Evolutionary conservation across 2,797 vertebrate species (phyloP).

Genomic region (Chiroxiphia lanceolata): DNA sequence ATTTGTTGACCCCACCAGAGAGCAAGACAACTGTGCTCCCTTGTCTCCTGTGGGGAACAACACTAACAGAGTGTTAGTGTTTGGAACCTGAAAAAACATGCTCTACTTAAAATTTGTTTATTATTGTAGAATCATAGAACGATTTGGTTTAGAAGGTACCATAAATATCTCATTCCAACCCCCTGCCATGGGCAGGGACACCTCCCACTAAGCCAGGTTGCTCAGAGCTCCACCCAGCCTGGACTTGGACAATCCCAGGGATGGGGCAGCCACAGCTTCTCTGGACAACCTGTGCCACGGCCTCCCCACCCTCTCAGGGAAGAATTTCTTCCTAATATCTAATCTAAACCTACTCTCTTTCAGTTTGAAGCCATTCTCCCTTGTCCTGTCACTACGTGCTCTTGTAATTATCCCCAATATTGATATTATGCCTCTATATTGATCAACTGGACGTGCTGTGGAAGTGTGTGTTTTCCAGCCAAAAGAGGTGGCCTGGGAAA

Average conservation of each 20-base stretch:
- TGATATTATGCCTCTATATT: not conserved
- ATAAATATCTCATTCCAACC: not conserved
- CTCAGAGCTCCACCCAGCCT: accelerated
- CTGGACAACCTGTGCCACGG: not conserved
- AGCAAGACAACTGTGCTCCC: not conserved
- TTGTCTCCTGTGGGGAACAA: not conserved
- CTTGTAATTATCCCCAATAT: not conserved
- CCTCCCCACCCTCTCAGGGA: not conserved
- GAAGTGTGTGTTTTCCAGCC: not conserved
- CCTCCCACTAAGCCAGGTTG: not conserved
- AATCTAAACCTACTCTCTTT: not conserved
- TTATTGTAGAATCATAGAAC: not conserved
- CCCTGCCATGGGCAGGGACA: not conserved
- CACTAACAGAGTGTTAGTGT: not conserved
- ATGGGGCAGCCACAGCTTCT: not conserved
- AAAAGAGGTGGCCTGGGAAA: not conserved
- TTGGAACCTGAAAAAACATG: not conserved
- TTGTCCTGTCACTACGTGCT: not conserved
- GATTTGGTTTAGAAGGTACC: not conserved
- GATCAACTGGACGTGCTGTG: not conserved
- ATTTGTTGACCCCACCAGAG: not conserved
- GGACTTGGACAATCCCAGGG: not conserved
- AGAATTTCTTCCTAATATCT: not conserved
- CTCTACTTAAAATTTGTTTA: not conserved
- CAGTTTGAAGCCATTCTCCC: not conserved